Conservation (phyloP, 2,113 vertebrate species). For the Pitta sordida region DNA sequence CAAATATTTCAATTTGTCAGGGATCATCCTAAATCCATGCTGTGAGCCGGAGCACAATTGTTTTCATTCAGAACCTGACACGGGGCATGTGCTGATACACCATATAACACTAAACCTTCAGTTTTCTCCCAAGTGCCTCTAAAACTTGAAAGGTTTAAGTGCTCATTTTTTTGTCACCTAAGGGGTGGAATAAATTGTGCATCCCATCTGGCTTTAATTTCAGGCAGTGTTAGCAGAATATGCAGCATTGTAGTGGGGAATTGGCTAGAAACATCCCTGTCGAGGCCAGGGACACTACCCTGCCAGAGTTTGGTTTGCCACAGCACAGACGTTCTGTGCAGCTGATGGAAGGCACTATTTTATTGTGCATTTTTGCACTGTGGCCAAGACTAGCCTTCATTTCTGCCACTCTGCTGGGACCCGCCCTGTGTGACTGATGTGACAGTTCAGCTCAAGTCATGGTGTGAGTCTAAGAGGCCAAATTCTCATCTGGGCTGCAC, state of each 20-base stretch:
- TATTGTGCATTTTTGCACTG: slow-evolving; percentile 34
- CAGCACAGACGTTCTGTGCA: not conserved
- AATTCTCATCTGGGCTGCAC: not conserved
- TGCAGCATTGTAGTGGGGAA: not conserved
- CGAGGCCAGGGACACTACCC: not conserved
- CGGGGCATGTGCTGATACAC: not conserved
- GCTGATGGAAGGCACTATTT: slow-evolving; percentile 12
- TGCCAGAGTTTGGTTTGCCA: not conserved
- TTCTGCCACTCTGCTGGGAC: not conserved
- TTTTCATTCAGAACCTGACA: slow-evolving; percentile 15
- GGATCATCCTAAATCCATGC: not conserved
- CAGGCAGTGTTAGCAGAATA: slow-evolving; percentile 1
- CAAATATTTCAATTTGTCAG: slow-evolving; percentile 30
- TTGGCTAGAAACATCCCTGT: not conserved
- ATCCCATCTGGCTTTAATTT: slow-evolving; percentile 59
- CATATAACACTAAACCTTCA: not conserved
- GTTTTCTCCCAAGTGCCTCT: not conserved
- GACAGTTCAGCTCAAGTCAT: not conserved
- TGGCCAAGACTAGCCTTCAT: slow-evolving; percentile 20
- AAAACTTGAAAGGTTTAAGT: not conserved
- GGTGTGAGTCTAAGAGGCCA: not conserved
- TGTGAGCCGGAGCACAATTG: not conserved
- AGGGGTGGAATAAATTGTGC: slow-evolving; percentile 23
- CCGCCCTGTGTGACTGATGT: not conserved
- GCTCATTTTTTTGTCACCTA: slow-evolving; percentile 33